These are phyloP conservation scores for Formicarius rufipectus DNA, from an alignment of 2,113 vertebrate species.

Conservation along the genomic window DNA sequence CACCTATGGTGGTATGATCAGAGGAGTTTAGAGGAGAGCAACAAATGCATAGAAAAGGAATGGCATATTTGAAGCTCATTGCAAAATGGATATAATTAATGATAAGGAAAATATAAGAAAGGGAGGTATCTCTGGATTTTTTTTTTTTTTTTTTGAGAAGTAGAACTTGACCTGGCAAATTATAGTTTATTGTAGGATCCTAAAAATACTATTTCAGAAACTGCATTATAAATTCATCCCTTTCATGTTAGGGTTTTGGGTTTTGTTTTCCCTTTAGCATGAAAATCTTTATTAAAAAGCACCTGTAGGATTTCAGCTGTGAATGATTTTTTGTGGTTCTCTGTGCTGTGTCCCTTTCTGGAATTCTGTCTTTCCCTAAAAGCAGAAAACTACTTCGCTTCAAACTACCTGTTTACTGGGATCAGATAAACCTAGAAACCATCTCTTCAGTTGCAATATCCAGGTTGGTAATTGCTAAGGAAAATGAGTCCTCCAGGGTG, in stretches of 20 bases:
- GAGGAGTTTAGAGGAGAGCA: background rate
- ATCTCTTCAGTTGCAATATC: constrained; percentile 57
- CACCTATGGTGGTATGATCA: background rate
- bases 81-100: background rate
- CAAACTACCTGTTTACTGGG: background rate
- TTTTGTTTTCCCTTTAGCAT: background rate
- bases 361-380: background rate
- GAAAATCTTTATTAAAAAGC: background rate
- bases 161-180: background rate
- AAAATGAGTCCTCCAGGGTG: constrained; percentile 50
- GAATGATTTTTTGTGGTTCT: background rate
- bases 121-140: background rate
- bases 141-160: background rate
- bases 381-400: constrained; percentile 5
- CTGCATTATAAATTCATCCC: background rate
- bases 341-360: background rate
- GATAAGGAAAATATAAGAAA: background rate
- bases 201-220: background rate
- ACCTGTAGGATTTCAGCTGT: background rate
- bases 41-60: background rate
- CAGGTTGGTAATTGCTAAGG: constrained; percentile 47
- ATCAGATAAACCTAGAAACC: constrained; percentile 37
- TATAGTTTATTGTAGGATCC: background rate
- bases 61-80: background rate
- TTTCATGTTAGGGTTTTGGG: background rate